Evolutionary conservation across 2,113 vertebrate genomes (phyloP).

Genomic region (Leptocoma aspasia): DNA sequence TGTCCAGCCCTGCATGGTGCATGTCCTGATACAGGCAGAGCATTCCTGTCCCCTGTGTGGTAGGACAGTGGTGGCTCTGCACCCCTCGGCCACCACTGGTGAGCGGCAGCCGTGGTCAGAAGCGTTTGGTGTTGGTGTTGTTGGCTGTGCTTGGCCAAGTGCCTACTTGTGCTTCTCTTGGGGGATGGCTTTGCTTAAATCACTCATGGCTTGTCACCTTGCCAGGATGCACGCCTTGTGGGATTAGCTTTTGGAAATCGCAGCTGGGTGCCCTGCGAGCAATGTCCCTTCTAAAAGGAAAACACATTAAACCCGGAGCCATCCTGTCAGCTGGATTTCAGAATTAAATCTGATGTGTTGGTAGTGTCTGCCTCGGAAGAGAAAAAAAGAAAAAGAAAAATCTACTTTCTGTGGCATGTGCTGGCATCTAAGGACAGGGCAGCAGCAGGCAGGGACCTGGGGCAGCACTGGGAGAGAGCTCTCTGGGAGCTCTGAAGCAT

Average conservation of each 20-base stretch:
- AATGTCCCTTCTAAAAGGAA: constrained; percentile 48
- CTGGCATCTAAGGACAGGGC: not conserved
- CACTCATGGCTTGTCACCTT: not conserved
- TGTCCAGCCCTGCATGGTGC: accelerated
- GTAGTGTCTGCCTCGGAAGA: not conserved
- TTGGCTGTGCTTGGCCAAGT: not conserved
- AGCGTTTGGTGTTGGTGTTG: not conserved
- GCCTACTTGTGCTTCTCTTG: not conserved
- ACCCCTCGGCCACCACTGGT: accelerated
- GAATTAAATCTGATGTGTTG: not conserved
- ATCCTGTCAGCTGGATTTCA: not conserved
- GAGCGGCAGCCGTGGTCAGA: accelerated
- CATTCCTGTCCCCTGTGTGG: accelerated
- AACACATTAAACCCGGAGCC: not conserved
- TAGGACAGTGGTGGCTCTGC: accelerated
- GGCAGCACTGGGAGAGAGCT: not conserved
- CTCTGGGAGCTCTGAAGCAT: not conserved
- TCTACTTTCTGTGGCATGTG: not conserved
- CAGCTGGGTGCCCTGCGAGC: constrained; percentile 30
- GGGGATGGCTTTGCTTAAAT: not conserved
- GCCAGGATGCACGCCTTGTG: not conserved
- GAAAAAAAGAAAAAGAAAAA: not conserved
- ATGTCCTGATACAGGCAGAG: accelerated
- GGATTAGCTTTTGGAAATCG: not conserved
- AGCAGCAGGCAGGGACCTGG: not conserved